These are phyloP conservation scores for Agonopterix alstromeriana DNA, from an alignment of 2,888 invertebrate genomes.

Conservation along the genomic window DNA sequence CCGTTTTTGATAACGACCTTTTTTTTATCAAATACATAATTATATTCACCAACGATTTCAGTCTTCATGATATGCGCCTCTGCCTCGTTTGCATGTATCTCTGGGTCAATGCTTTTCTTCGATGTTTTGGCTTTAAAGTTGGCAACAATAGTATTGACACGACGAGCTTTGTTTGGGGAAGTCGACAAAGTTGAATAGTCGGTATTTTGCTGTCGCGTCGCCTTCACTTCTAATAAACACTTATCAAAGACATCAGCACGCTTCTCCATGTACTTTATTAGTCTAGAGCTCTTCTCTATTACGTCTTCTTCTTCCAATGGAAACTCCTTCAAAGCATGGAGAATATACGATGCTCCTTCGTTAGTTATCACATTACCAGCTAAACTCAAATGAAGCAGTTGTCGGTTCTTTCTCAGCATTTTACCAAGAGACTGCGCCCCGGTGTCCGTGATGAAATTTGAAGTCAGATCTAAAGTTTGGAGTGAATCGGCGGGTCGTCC, in stretches of 20 bases:
- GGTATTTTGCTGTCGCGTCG: not conserved
- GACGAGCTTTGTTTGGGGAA: not conserved
- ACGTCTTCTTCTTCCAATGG: constrained; percentile 26
- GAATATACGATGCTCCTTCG: constrained; percentile 27
- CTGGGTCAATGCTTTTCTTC: no score
- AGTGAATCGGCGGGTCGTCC: constrained; percentile 23
- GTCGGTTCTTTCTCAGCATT: constrained; percentile 37
- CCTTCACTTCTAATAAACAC: not conserved
- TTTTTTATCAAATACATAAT: constrained; percentile 21
- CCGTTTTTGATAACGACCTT: constrained; percentile 17
- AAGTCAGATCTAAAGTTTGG: constrained; percentile 31
- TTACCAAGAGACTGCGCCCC: constrained; percentile 31
- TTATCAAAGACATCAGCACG: not conserved
- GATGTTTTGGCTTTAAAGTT: no score
- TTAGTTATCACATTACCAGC: constrained; percentile 39
- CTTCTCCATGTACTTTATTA: constrained; percentile 13
- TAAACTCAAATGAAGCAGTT: constrained; percentile 38
- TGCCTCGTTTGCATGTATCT: no score
- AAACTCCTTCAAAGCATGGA: constrained; percentile 31
- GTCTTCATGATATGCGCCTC: not conserved
- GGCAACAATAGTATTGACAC: no score
- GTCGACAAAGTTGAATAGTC: not conserved
- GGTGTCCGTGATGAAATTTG: constrained; percentile 35
- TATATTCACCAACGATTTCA: constrained; percentile 15
- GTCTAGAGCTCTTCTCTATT: constrained; percentile 13